Conservation (phyloP, 2,797 vertebrate genomes). For the Botia almorhae region DNA sequence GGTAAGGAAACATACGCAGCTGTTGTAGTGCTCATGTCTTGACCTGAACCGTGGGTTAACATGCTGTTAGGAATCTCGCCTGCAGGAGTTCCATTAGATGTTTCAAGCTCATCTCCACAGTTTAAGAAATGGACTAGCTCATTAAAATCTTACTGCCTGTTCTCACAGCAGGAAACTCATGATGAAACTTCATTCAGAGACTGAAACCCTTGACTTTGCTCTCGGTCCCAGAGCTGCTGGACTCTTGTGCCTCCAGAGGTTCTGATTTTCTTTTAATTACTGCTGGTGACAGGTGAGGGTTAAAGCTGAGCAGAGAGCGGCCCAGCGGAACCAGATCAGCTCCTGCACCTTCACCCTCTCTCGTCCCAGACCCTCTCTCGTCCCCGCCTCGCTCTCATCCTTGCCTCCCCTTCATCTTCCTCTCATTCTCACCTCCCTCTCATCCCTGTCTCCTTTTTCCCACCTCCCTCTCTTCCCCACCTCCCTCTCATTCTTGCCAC, state of each 20-base stretch:
- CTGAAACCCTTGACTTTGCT: constrained; percentile 4
- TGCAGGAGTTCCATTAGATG: background rate
- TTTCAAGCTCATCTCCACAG: constrained; percentile 10
- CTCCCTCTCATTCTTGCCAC: too few species aligned
- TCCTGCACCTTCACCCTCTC: constrained; percentile 58
- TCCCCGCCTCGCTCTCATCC: background rate
- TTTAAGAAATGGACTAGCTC: constrained; percentile 22
- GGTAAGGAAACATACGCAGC: background rate
- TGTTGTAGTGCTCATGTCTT: background rate
- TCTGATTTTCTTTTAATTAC: constrained; percentile 64
- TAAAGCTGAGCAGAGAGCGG: constrained; percentile 49
- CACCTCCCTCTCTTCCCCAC: too few species aligned
- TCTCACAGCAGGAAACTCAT: constrained; percentile 1
- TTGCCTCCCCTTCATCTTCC: background rate
- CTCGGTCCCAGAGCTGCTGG: constrained; percentile 28
- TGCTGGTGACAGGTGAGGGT: constrained; percentile 49
- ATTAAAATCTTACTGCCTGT: constrained; percentile 33
- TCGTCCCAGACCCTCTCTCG: constrained; percentile 41
- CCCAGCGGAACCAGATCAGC: constrained; percentile 69
- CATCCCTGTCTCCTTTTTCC: too few species aligned
- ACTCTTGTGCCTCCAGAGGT: constrained; percentile 51
- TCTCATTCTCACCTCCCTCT: background rate
- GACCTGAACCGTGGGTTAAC: background rate
- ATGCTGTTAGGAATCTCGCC: constrained; percentile 15
- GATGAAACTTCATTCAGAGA: constrained; percentile 24